These are phyloP conservation scores for Naso thynnoides DNA, from an alignment of 2,797 vertebrate genomes.

Conservation along the genomic window DNA sequence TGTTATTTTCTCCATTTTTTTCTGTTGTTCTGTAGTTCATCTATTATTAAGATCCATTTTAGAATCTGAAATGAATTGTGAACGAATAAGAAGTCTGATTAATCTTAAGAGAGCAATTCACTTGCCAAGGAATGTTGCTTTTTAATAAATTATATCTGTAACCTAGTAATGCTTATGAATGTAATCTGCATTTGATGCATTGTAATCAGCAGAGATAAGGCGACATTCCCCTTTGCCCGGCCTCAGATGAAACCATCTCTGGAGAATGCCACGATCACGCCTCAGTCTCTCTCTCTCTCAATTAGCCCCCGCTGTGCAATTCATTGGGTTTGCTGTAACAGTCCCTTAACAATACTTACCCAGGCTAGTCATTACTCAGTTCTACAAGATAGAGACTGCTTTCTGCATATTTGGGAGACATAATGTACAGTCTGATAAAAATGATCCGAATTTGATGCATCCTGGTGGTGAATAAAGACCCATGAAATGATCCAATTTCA, in stretches of 20 bases:
- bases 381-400: conserved; percentile 54
- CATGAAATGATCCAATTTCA: conserved; percentile 21
- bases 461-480: conserved; percentile 28
- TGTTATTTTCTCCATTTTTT: conserved; percentile 57
- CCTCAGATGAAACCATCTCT: conserved; percentile 78
- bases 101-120: conserved; percentile 67
- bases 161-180: conserved; percentile 65
- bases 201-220: conserved; percentile 73
- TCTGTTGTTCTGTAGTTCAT: conserved; percentile 63
- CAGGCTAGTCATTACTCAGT: conserved; percentile 78
- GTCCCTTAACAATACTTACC: conserved; percentile 80
- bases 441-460: conserved; percentile 47
- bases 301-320: conserved; percentile 85
- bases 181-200: conserved; percentile 70
- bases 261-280: conserved; percentile 79
- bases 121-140: conserved; percentile 61
- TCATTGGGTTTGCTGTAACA: conserved; percentile 82
- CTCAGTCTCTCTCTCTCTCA: conserved; percentile 75
- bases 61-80: conserved; percentile 64
- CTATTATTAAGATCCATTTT: conserved; percentile 73
- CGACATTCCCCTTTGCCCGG: conserved; percentile 59
- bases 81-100: conserved; percentile 71
- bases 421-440: conserved; percentile 45
- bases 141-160: conserved; percentile 71
- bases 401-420: conserved; percentile 70